These are phyloP conservation scores for Spatulosminthurus flaviceps DNA, from an alignment of 2,888 invertebrate species.

Conservation along the genomic window DNA sequence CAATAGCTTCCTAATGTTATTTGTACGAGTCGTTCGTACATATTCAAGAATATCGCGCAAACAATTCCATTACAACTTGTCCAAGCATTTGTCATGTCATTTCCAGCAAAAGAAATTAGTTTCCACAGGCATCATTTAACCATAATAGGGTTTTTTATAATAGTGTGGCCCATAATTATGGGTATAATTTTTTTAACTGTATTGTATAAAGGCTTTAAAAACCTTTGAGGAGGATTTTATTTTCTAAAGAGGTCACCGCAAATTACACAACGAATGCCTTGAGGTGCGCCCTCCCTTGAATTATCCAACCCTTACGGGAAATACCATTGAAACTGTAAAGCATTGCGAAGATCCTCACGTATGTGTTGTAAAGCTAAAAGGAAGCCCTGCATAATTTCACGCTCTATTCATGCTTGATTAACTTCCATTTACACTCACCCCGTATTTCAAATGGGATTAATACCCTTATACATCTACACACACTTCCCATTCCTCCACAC, in stretches of 20 bases:
- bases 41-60: not conserved
- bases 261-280: too few species aligned
- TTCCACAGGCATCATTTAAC: too few species aligned
- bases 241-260: too few species aligned
- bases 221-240: too few species aligned
- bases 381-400: constrained; percentile 52
- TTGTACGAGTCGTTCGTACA: too few species aligned
- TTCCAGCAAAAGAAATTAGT: not conserved
- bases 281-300: too few species aligned
- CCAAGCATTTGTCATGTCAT: not conserved
- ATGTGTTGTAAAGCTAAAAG: not conserved
- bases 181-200: too few species aligned
- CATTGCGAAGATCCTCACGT: not conserved
- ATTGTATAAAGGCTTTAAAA: too few species aligned
- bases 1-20: too few species aligned
- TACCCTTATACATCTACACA: not conserved
- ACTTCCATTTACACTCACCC: constrained; percentile 55
- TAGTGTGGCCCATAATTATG: too few species aligned
- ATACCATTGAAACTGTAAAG: not conserved
- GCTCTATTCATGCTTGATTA: constrained; percentile 56
- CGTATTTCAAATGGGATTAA: not conserved
- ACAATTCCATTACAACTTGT: not conserved
- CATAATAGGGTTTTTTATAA: too few species aligned
- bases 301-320: too few species aligned
- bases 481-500: not conserved